Percentiles rank a stretch among this genome's conserved stretches.
These are phyloP conservation scores for Oceanodroma leucorhoa DNA, from an alignment of 2,797 vertebrate species.

Conservation along the genomic window DNA sequence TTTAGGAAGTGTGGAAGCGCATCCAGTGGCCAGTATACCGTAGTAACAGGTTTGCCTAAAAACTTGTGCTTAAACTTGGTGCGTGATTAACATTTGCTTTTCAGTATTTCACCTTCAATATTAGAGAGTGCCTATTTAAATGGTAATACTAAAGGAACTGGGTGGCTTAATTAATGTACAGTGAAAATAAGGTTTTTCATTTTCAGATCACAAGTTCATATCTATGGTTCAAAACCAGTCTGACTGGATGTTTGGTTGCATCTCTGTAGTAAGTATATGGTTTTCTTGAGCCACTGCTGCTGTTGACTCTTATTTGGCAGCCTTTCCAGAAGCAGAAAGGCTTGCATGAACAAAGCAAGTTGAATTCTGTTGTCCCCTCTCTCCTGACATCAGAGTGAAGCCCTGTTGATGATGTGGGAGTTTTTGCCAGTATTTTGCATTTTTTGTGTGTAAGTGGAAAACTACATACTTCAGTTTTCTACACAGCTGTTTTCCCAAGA, in stretches of 20 bases:
- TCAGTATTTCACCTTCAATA: not conserved
- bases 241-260: not conserved
- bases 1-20: not conserved
- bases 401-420: not conserved
- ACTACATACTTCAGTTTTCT: not conserved
- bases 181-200: not conserved
- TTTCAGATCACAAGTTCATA: not conserved
- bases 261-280: not conserved
- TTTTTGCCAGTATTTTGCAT: not conserved
- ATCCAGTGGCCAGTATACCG: not conserved
- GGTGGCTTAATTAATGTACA: not conserved
- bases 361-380: not conserved
- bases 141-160: not conserved
- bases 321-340: not conserved
- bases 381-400: not conserved
- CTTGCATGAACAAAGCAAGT: not conserved
- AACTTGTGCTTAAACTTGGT: not conserved
- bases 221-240: not conserved
- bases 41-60: not conserved
- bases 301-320: not conserved
- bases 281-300: not conserved
- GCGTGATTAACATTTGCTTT: not conserved
- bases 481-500: not conserved
- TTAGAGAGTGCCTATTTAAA: not conserved
- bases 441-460: not conserved